Base-by-base conservation (phyloP, 2,797 vertebrate genomes). In the Aplochiton taeniatus region DNA sequence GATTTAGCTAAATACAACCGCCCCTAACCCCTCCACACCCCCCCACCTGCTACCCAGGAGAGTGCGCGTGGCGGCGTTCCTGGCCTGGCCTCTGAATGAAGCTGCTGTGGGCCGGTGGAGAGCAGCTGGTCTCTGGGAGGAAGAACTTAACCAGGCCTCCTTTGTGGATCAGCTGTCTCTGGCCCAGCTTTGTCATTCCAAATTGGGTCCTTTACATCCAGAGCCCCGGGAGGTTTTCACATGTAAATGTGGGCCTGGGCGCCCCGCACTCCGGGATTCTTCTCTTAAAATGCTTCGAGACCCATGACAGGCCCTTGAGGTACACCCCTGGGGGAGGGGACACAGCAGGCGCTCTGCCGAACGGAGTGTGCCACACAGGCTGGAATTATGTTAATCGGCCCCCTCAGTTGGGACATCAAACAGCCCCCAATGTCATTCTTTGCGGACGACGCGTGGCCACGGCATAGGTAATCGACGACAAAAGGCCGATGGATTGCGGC, bases 101-200 rank as follows among this genome's bases (percentile, higher is more conserved):
- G 82, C 86, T 83, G 83, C 87, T 83, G 85, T 88, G 87, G 86
- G 84, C 88, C 86, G 89, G 82, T 85, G 82, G 84, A 78, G 87
- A 91, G 91, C 92, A 93, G 92, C 91, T 93, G 91, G 90, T 89
- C 82, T 84, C 75, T 86, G 85, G 80, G 85, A 87, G 85, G 85
- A 87, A 90, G 88, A 91, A 88, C 89, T 93, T 93, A 93, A 93
- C 91, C 91, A 93, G 85, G 77, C 84, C 85, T 86, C 85, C 80
- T 90, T 90, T 91, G 89, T 92, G 88, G 87, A 90, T 92, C 91
- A 91, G 90, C 90, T 91, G 89, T 89, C 87, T 88, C 81, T 84
- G 79, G 80, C 84, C 46, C 70, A 85, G 89, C 91, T 91, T 91
- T 90, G 87, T 90, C 86, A 89, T 90, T 89, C 86, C 88, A 90